These are phyloP conservation scores for Eurois occulta DNA, from an alignment of 2,888 invertebrate genomes.

Conservation along the genomic window DNA sequence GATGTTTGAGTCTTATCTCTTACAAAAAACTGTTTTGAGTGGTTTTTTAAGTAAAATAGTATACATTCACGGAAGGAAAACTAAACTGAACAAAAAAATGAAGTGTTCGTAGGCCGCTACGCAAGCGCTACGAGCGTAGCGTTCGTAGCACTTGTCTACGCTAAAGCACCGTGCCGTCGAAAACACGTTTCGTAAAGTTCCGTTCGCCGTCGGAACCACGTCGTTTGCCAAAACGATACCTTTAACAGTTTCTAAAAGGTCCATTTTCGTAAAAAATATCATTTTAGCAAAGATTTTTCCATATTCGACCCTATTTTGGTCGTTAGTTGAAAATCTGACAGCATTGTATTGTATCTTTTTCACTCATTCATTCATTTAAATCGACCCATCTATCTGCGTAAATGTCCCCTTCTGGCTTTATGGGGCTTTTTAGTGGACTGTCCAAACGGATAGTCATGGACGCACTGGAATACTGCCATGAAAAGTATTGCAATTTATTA, in stretches of 20 bases:
- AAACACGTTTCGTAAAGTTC: slow-evolving; percentile 40
- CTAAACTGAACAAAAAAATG: slow-evolving; percentile 6
- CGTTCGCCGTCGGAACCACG: slow-evolving; percentile 18
- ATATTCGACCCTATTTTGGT: slow-evolving; percentile 30
- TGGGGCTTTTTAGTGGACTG: slow-evolving; percentile 43
- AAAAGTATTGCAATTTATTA: slow-evolving; percentile 13
- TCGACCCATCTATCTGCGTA: slow-evolving; percentile 57
- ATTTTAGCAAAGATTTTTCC: slow-evolving; percentile 30
- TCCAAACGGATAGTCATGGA: slow-evolving; percentile 27
- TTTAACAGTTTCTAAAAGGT: slow-evolving; percentile 21
- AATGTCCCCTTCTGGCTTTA: slow-evolving; percentile 55
- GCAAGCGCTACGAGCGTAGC: slow-evolving; percentile 46
- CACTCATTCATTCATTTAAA: slow-evolving; percentile 55
- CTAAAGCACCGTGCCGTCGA: slow-evolving; percentile 23
- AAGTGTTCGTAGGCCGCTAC: slow-evolving; percentile 27
- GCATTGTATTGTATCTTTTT: slow-evolving; percentile 37
- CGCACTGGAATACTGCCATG: slow-evolving; percentile 27
- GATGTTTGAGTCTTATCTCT: neutral
- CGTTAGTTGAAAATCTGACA: slow-evolving; percentile 50
- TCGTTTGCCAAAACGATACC: slow-evolving; percentile 31
- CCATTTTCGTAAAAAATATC: slow-evolving; percentile 25
- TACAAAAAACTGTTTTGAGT: neutral
- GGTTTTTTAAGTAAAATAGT: neutral
- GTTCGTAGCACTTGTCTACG: slow-evolving; percentile 43
- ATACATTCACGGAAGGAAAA: neutral